phyloP scores from a whole-genome alignment of 53 echinoderm and acorn worm genomes.

The Stichopus horrens region DNA sequence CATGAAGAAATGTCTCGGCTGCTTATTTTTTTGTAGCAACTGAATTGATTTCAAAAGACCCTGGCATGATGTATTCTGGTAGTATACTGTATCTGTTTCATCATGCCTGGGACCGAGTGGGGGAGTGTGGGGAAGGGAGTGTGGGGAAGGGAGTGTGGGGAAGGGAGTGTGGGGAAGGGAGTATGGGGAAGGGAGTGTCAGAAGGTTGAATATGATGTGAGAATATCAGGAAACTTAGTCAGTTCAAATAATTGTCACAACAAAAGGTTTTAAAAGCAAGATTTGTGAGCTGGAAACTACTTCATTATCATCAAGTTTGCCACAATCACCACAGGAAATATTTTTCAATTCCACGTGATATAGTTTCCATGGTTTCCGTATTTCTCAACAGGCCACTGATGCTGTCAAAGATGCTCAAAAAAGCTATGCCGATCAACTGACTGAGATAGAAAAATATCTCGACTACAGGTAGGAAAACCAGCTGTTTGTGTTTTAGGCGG shows the following conservation, averaged over 20 bases:
- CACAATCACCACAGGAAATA: not conserved
- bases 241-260: too few relatives aligned
- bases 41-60: not conserved
- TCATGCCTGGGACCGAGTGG: not conserved
- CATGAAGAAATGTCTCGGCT: not conserved
- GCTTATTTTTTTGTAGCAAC: not conserved
- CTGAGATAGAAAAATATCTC: not conserved
- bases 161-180: not conserved
- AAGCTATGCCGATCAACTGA: not conserved
- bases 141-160: not conserved
- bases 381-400: not conserved
- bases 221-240: too few relatives aligned
- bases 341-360: not conserved
- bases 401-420: slow-evolving; percentile 8
- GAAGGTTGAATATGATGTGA: too few relatives aligned
- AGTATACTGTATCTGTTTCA: not conserved
- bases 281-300: too few relatives aligned
- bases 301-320: too few relatives aligned
- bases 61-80: not conserved
- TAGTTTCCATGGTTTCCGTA: not conserved
- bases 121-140: too few relatives aligned
- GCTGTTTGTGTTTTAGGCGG: not conserved
- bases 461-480: slow-evolving; percentile 53
- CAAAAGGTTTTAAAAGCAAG: too few relatives aligned
- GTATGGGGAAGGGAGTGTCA: not conserved